Evolutionary conservation across 2,888 invertebrate species (phyloP).

Genomic region (Junonia oenone): DNA sequence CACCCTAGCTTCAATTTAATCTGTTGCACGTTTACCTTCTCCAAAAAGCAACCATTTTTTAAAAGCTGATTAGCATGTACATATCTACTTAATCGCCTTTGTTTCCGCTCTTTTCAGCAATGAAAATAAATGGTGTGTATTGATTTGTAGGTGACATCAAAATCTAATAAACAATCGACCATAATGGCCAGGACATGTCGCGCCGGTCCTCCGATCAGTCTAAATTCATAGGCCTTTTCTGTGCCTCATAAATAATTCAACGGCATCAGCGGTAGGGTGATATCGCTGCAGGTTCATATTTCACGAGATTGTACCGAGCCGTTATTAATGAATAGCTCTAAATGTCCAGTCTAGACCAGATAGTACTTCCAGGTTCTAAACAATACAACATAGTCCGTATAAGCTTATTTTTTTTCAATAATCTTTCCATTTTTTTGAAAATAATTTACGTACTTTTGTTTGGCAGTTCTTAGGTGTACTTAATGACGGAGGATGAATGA

Average conservation of each 20-base stretch:
- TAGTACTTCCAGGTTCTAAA: neutral
- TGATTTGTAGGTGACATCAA: neutral
- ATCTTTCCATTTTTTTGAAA: too few relatives aligned
- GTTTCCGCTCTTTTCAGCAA: too few relatives aligned
- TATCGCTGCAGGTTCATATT: slow-evolving; percentile 22
- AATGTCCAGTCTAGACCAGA: neutral
- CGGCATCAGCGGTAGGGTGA: slow-evolving; percentile 14
- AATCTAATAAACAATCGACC: slow-evolving; percentile 17
- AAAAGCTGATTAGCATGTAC: too few relatives aligned
- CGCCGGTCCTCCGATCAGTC: slow-evolving; percentile 20
- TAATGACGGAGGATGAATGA: too few relatives aligned
- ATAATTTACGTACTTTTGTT: too few relatives aligned
- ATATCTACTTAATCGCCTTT: too few relatives aligned
- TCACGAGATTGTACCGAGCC: slow-evolving; percentile 17
- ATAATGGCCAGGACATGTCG: slow-evolving; percentile 13
- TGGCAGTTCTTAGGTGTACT: too few relatives aligned
- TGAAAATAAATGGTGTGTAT: too few relatives aligned
- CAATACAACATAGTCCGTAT: neutral
- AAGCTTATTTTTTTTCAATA: neutral
- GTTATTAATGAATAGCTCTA: slow-evolving; percentile 21
- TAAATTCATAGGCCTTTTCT: slow-evolving; percentile 24
- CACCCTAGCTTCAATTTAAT: too few relatives aligned
- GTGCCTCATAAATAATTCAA: slow-evolving; percentile 27
- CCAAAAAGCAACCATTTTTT: too few relatives aligned
- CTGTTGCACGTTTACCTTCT: too few relatives aligned